Evolutionary conservation across 2,113 vertebrate genomes (phyloP).

Genomic region (Microcebus ravelobensis): DNA sequence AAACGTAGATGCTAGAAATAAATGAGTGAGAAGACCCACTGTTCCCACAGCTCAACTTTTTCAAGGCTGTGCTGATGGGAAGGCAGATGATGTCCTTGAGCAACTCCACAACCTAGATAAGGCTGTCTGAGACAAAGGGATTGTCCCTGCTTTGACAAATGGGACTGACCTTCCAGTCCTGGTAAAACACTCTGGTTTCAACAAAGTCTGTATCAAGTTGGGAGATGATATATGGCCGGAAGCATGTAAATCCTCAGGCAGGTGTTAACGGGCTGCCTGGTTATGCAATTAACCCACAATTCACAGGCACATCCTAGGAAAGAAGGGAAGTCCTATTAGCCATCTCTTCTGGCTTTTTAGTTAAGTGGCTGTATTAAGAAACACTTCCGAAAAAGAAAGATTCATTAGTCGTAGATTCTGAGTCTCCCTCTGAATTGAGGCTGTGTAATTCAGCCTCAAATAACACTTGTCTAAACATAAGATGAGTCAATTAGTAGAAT

Average conservation of each 20-base stretch:
- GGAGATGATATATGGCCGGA: constrained; percentile 66
- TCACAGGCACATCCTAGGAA: constrained; percentile 46
- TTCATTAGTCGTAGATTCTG: constrained; percentile 62
- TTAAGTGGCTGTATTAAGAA: constrained; percentile 75
- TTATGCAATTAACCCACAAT: constrained; percentile 71
- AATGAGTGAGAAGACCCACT: neutral
- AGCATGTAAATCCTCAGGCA: constrained; percentile 67
- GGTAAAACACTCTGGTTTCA: constrained; percentile 56
- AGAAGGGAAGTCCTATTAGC: constrained; percentile 50
- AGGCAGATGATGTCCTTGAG: constrained; percentile 76
- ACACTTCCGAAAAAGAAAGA: constrained; percentile 71
- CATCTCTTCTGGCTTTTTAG: constrained; percentile 60
- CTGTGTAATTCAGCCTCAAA: constrained; percentile 72
- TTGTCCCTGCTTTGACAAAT: constrained; percentile 81
- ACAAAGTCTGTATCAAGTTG: constrained; percentile 59
- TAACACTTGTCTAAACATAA: constrained; percentile 78
- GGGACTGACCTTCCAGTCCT: constrained; percentile 76
- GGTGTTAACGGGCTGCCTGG: constrained; percentile 65
- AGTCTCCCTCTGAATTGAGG: constrained; percentile 72
- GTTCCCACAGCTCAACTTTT: constrained; percentile 56
- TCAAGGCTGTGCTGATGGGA: constrained; percentile 57
- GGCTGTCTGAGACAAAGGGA: constrained; percentile 67
- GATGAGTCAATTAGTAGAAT: constrained; percentile 73
- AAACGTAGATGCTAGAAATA: constrained; percentile 61
- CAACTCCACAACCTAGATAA: constrained; percentile 65